Conservation (phyloP, 2,113 vertebrate genomes). For the Erythrolamprus reginae region DNA sequence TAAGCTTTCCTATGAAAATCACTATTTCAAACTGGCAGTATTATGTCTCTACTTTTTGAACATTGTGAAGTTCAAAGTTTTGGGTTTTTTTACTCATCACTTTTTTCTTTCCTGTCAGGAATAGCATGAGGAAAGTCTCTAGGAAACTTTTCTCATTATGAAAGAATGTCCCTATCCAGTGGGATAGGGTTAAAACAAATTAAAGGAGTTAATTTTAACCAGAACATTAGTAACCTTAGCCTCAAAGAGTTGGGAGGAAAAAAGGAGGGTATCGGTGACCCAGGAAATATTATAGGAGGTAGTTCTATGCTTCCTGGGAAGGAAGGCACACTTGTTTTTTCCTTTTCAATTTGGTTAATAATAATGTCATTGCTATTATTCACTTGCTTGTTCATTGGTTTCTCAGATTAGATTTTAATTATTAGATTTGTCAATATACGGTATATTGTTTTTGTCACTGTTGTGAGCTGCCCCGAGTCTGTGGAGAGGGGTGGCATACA, state of each 20-base stretch:
- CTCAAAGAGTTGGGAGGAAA: neutral
- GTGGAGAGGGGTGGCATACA: too few relatives aligned
- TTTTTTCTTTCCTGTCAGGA: neutral
- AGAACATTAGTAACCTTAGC: slow-evolving; percentile 5
- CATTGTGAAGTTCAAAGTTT: neutral
- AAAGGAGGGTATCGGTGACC: neutral
- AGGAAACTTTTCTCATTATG: slow-evolving; percentile 4
- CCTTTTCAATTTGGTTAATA: neutral
- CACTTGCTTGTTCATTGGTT: too few relatives aligned
- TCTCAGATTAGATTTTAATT: too few relatives aligned
- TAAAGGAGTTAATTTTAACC: slow-evolving; percentile 14
- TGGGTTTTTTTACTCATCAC: neutral
- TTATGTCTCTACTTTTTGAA: neutral
- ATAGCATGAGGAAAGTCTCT: neutral
- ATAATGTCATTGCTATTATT: neutral
- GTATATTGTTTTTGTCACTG: too few relatives aligned
- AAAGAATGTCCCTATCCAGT: slow-evolving; percentile 9
- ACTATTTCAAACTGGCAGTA: neutral
- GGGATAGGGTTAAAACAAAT: neutral
- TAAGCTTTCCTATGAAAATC: neutral
- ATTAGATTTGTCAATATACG: too few relatives aligned
- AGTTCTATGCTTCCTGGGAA: neutral
- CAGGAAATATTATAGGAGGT: neutral
- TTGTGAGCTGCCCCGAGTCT: too few relatives aligned
- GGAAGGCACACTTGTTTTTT: too few relatives aligned